Evolutionary conservation across 2,888 invertebrate species (phyloP), one percentile per base, ranked within the genome.

Genomic region (Cheilosia urbana): DNA sequence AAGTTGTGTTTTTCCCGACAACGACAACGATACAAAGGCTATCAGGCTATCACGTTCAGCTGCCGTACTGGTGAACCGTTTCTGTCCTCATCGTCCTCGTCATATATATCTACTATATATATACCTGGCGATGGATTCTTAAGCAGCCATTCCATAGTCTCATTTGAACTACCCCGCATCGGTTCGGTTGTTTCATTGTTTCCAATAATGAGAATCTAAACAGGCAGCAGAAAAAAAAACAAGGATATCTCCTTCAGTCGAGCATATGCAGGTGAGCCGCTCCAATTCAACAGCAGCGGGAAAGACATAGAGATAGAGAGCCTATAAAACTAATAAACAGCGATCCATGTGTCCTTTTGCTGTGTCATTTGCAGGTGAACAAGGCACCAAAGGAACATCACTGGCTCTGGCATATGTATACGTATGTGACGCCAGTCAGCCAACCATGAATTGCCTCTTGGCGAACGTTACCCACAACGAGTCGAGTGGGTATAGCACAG

Each of bases 171-270:
- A 13, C 13, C 24, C 63, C 57, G 53, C 65, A 77, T 71, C 58
- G 60, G 49, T 76, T 69, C 55, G 63, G 45, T 69, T 80, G 85
- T 68, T 85, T 85, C 72, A 80, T 85, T 85, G 85, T 85, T 80
- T 80, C 80, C 81, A 77, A 85, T 85, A 85, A 85, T 85, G 81
- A 85, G 76, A 76, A 81, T 85, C 85, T 85, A 85, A 85, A 76
- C 76, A 81, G 73, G 51, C 65, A 72, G 13, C 42, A 7, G 51
- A 47, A 47, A 57, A 37, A 15, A 11, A 13, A 17, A 37, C 3
- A 37, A 3, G 13, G 11, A 37, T 15, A 57, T 40, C 55, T 49
- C 60, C 45, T 57, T 21, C 30, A 75, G 45, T 15, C 3, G 47
- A 69, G 57, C 57, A 62, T 73, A 51, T 72, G 57, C 63, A 49